Base-by-base conservation (phyloP, 2,888 invertebrate genomes). In the Spodoptera littoralis region DNA sequence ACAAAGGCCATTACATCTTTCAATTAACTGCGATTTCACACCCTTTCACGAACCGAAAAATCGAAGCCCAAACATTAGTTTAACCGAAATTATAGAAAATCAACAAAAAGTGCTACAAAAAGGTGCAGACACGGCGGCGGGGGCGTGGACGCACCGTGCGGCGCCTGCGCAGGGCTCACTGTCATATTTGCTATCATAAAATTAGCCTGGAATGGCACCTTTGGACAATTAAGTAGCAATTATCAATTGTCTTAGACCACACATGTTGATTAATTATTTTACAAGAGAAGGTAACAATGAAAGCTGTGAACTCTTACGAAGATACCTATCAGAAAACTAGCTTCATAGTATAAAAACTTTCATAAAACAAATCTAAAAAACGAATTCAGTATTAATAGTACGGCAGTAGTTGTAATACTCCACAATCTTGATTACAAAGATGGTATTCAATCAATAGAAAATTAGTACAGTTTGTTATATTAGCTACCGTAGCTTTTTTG, bases 11-110 rank as follows among this genome's bases (percentile, higher is more conserved):
- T 92, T 92, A 88, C 89, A 90, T 90, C 90, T 89, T 90, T 87
- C 91, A 91, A 94, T 94, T 94, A 94, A 92, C 87, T 92, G 73
- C 90, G 87, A 94, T 94, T 94, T 94, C 94, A 94, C 94, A 93
- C 93, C 87, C 91, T 92, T 93, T 94, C 92, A 94, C 91, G 94
- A 94, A 94, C 94, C 94, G 93, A 92, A 90, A 93, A 94, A 94
- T 94, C 92, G 92, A 91, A 94, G 90, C 88, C 92, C 94, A 94
- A 94, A 94, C 94, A 94, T 93, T 94, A 92, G 94, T 92, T 94
- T 94, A 92, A 90, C 91, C 90, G 84, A 92, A 92, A 94, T 94
- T 94, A 94, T 87, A 88, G 88, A 89, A 92, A 93, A 92, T 85
- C 88, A 88, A 93, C 91, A 93, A 94, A 93, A 94, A 93, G 70